These are phyloP conservation scores for Rhinopomastus cyanomelas DNA, from an alignment of 2,113 vertebrate genomes.

Conservation along the genomic window DNA sequence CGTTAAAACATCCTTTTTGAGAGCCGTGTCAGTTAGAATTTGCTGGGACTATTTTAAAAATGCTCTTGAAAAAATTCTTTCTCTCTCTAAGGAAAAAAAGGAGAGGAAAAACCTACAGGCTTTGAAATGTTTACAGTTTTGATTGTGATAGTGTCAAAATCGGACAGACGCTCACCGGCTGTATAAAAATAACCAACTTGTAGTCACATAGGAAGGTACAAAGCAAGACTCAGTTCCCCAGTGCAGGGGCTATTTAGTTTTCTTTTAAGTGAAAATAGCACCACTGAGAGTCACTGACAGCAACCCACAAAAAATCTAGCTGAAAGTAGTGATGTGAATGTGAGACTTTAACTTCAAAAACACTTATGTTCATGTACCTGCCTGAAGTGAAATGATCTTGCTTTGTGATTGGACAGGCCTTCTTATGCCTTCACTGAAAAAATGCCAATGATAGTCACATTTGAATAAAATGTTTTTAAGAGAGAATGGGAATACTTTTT, in stretches of 20 bases:
- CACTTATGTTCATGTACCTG: neutral
- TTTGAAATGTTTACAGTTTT: slow-evolving; percentile 13
- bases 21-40: neutral
- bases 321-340: neutral
- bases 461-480: neutral
- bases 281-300: neutral
- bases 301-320: neutral
- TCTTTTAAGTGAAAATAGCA: slow-evolving; percentile 18
- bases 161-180: neutral
- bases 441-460: neutral
- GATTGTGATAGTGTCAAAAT: slow-evolving; percentile 21
- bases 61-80: neutral
- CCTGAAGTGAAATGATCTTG: neutral
- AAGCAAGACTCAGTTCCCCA: neutral
- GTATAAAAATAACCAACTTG: slow-evolving; percentile 36
- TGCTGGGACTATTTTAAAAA: neutral
- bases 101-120: neutral
- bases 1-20: neutral
- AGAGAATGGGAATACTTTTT: neutral
- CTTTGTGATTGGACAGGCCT: neutral
- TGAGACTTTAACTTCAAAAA: neutral
- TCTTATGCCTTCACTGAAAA: neutral
- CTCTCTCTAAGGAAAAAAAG: neutral
- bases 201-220: neutral
- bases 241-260: slow-evolving; percentile 1